Evolutionary conservation across 2,113 vertebrate genomes (phyloP), one percentile per base, ranked within the genome.

Genomic region (Danionella cerebrum): DNA sequence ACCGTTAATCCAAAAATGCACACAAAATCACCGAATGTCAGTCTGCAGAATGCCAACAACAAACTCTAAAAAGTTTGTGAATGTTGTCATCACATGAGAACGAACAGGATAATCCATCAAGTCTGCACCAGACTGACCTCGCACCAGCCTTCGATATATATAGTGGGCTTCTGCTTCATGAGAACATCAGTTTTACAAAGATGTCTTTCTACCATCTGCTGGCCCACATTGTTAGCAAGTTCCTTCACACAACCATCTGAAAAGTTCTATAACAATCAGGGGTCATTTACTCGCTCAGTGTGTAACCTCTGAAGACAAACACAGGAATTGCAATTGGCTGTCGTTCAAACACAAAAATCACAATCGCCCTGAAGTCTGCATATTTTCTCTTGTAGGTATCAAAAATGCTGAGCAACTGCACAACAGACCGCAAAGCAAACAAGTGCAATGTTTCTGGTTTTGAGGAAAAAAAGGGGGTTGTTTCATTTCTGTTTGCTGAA

Each of bases 141-240:
- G 52, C 52, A 45, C 19, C 66, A 41, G 35, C 67, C 25, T 38
- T 48, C 59, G 53, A 71, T 67, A 75, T 60, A 55, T 51, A 67
- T 50, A 41, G 55, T 1, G 24, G 50, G 42, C 64, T 71, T 71
- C 69, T 53, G 59, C 44, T 67, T 52, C 41, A 48, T 67, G 42
- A 51, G 73, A 71, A 75, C 27, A 44, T 75, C 57, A 31, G 54
- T 16, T 5, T 67, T 67, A 71, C 64, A 67, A 75, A 70, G 63
- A 29, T 71, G 68, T 60, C 63, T 71, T 65, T 77, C 65, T 62
- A 65, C 69, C 72, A 73, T 77, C 75, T 77, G 75, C 58, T 51
- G 27, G 64, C 38, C 44, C 68, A 41, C 71, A 73, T 73, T 73
- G 75, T 73, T 77, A 54, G 71, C 29, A 62, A 65, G 65, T 73